Evolutionary conservation across 1,140 invertebrate genomes (phyloP), one percentile per base, ranked within the genome.

Genomic region (Drosophila paulistorum): DNA sequence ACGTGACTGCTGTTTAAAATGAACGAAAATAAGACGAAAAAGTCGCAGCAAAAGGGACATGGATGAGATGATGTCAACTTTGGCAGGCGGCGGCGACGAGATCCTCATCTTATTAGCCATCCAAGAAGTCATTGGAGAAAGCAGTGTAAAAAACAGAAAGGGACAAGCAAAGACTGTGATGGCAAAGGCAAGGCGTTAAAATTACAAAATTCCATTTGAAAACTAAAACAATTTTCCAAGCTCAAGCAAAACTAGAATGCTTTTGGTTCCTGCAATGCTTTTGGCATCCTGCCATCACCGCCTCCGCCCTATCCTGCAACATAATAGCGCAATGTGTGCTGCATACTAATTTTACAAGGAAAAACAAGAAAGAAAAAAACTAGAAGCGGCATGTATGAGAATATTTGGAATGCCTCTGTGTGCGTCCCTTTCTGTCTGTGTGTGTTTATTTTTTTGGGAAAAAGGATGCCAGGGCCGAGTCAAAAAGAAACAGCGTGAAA

Each of bases 151-250:
- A 26, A 13, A 35, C 41, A 39, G 37, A 26, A 62, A 63, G 37
- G 68, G 65, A 75, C 17, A 23, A 51, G 45, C 5, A 23, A 11
- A 51, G 17, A 23, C 6, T 17, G 42, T 7, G 42, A 45, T 14
- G 14, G 6, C 7, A 10, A 23, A 11, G 45, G 45, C 45, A 81
- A 89, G 81, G 77, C 85, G 84, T 89, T 89, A 89, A 89, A 89
- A 89, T 89, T 89, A 81, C 84, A 84, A 89, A 89, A 89, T 89
- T 89, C 84, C 84, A 89, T 89, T 89, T 89, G 84, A 76, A 89
- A 89, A 89, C 80, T 89, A 89, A 89, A 89, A 89, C 84, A 89
- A 89, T 89, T 89, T 85, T 70, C 33, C 48, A 66, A 59, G 70
- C 75, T 55, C 55, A 66, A 71, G 65, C 68, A 66, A 42, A 80